Conservation (phyloP, 2,888 invertebrate species). For the Drosophila demipolita region DNA sequence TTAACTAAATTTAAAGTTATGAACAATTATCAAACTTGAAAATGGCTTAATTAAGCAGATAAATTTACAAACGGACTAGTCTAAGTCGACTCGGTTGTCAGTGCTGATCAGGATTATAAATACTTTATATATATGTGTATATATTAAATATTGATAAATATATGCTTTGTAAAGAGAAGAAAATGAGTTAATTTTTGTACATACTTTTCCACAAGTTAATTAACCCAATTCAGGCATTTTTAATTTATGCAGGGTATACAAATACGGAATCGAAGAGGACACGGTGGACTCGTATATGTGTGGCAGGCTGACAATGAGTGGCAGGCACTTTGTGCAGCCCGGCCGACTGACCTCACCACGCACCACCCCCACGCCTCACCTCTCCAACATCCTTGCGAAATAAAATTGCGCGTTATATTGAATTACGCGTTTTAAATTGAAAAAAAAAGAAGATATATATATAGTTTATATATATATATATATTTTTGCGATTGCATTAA, state of each 20-base stretch:
- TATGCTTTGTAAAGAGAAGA: too few relatives aligned
- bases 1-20: not conserved
- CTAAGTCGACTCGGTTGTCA: not conserved
- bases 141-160: not conserved
- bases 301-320: conserved; percentile 62
- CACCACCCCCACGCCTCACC: not conserved
- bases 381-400: conserved; percentile 35
- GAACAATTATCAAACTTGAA: too few relatives aligned
- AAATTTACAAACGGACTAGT: not conserved
- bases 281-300: conserved; percentile 9
- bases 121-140: too few relatives aligned
- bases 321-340: conserved; percentile 65
- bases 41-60: too few relatives aligned
- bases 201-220: not conserved
- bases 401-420: conserved; percentile 77
- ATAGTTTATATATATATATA: not conserved
- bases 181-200: too few relatives aligned
- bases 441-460: conserved; percentile 44
- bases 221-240: not conserved
- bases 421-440: conserved; percentile 79
- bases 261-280: conserved; percentile 54
- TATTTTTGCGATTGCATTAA: conserved; percentile 77
- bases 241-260: not conserved
- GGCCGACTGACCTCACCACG: conserved; percentile 35
- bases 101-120: not conserved